These are phyloP conservation scores for Paramormyrops hopkinsi DNA, from an alignment of 2,797 vertebrate species.

Conservation along the genomic window DNA sequence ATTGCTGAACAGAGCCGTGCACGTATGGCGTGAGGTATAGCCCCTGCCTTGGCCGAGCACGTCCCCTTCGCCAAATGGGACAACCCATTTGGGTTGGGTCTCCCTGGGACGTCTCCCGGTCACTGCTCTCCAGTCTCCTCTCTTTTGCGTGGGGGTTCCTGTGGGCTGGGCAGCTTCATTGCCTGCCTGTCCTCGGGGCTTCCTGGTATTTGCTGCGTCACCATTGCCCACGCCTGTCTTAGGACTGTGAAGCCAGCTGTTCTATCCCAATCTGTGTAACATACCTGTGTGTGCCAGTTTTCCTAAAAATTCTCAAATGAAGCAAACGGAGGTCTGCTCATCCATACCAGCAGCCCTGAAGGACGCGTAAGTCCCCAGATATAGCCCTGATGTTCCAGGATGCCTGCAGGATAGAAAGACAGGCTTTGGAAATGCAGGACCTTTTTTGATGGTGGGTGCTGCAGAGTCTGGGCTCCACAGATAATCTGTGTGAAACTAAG, in stretches of 20 bases:
- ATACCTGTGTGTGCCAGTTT: not conserved
- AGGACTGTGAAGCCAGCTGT: not conserved
- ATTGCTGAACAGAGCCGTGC: not conserved
- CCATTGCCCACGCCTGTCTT: not conserved
- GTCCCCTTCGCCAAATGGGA: not conserved
- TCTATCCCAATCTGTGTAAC: not conserved
- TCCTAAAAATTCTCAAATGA: not conserved
- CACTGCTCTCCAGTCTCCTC: not conserved
- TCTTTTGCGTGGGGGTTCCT: not conserved
- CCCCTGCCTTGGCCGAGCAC: not conserved
- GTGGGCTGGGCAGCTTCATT: not conserved
- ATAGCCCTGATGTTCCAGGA: not conserved
- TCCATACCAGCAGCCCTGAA: not conserved
- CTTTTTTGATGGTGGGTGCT: not conserved
- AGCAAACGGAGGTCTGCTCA: not conserved
- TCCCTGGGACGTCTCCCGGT: not conserved
- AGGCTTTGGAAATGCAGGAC: not conserved
- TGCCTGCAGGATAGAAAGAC: not conserved
- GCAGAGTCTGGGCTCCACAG: not conserved
- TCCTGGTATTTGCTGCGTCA: not conserved
- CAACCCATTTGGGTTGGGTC: not conserved
- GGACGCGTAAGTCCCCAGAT: not conserved
- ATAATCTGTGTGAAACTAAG: not conserved
- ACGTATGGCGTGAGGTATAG: not conserved
- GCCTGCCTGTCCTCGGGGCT: not conserved